Base-by-base conservation (phyloP, 2,113 vertebrate species). In the Sitta europaea region DNA sequence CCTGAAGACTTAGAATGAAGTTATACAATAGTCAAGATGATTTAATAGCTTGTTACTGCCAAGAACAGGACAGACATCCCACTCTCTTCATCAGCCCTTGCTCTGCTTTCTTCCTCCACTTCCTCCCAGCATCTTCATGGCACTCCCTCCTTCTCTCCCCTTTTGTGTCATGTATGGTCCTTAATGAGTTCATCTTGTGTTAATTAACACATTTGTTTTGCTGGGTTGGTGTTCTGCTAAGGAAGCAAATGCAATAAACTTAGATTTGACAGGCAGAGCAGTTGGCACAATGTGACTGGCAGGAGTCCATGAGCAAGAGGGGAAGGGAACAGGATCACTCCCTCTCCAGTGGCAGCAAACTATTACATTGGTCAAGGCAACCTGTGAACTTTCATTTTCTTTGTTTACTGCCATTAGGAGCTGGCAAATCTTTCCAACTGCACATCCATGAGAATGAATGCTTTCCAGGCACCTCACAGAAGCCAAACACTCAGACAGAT, bases 11-110 rank as follows among this genome's bases (percentile, higher is more conserved):
- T 33, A 48, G 25, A 94, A 35, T 57, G 74, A 92, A 96, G 95
- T 94, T 96, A 96, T 90, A 97, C 90, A 96, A 95, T 90, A 93
- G 85, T 57, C 80, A 90, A 76, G 74, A 96, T 95, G 74, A 97
- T 93, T 97, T 93, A 96, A 93, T 93, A 93, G 81, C 74, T 79
- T 80, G 82, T 79, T 88, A 92, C 94, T 95, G 94, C 94, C 96
- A 97, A 93, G 92, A 95, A 95, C 71, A 92, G 94, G 94, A 82
- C 85, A 93, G 82, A 53, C 90, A 95, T 82, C 92, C 94, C 87
- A 94, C 94, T 87, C 76, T 94, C 88, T 90, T 83, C 73, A 80
- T 74, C 95, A 94, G 85, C 48, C 84, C 51, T 70, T 94, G 92
- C 71, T 93, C 67, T 88, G 85, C 86, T 80, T 93, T 78, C 82